A percentile compares a stretch with the other conserved stretches of the same genome.
Evolutionary conservation across 37 sponge, comb jelly and placozoan species (phyloP).

Genomic region (Theonella swinhoei): DNA sequence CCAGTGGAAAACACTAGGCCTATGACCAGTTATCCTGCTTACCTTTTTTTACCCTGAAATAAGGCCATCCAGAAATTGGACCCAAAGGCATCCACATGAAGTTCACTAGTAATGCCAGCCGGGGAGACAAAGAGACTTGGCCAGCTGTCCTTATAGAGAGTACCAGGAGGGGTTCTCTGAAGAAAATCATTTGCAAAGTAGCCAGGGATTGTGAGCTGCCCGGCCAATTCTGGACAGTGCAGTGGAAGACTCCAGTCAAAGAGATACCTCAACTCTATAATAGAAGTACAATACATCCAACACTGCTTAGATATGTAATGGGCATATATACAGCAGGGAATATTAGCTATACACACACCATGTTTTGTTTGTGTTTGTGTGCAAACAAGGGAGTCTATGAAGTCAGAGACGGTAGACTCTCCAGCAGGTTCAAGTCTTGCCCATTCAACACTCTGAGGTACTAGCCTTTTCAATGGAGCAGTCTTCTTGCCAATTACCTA

Average conservation of each 20-base stretch:
- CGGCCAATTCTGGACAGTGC: slow-evolving; percentile 75
- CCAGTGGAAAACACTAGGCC: too few species aligned
- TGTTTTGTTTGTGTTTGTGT: too few species aligned
- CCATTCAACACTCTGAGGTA: slow-evolving; percentile 65
- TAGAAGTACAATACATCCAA: neutral
- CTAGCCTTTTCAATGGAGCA: slow-evolving; percentile 60
- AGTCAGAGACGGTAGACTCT: slow-evolving; percentile 35
- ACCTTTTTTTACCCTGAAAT: slow-evolving; percentile 86
- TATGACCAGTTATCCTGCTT: neutral
- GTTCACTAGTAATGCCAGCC: slow-evolving; percentile 62
- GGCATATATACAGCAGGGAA: neutral
- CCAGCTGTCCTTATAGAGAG: slow-evolving; percentile 81
- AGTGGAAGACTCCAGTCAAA: slow-evolving; percentile 91
- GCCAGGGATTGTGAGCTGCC: slow-evolving; percentile 64
- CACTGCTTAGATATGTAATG: neutral
- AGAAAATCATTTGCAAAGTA: slow-evolving; percentile 67
- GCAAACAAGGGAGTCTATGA: slow-evolving; percentile 68
- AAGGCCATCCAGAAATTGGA: slow-evolving; percentile 95
- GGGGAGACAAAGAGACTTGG: slow-evolving; percentile 88
- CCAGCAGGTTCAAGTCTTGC: slow-evolving; percentile 65
- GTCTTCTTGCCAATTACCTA: slow-evolving; percentile 55
- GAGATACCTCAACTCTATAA: slow-evolving; percentile 39
- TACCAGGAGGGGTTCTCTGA: slow-evolving; percentile 66
- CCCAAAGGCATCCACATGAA: slow-evolving; percentile 88
- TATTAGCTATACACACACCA: neutral